Conservation (phyloP, 1,140 invertebrate genomes). For the Drosophila lacertosa region DNA sequence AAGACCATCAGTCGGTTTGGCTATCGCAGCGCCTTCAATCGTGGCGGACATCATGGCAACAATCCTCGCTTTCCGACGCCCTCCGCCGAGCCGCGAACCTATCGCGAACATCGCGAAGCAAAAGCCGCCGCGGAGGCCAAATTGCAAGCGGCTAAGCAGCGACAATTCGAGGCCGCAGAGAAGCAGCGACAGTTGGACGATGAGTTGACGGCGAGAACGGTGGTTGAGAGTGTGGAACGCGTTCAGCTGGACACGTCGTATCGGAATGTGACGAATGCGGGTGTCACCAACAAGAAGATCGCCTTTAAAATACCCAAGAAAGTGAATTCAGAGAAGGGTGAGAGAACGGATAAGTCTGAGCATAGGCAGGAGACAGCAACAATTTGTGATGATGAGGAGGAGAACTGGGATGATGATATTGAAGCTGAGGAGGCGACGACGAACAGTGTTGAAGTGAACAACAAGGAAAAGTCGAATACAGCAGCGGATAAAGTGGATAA, state of each 20-base stretch:
- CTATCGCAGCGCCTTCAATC: background rate
- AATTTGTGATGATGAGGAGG: background rate
- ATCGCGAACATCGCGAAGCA: slow-evolving; percentile 58
- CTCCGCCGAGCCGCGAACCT: slow-evolving; percentile 32
- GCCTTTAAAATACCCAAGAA: slow-evolving; percentile 64
- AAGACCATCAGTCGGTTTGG: background rate
- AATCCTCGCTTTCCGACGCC: background rate
- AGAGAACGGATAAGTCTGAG: slow-evolving; percentile 10
- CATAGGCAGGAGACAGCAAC: background rate
- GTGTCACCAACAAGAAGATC: slow-evolving; percentile 35
- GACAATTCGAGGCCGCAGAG: slow-evolving; percentile 32
- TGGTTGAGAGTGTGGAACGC: slow-evolving; percentile 2
- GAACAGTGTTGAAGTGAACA: background rate
- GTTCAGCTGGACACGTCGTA: slow-evolving; percentile 60
- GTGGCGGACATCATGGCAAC: background rate
- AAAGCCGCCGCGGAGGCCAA: slow-evolving; percentile 38
- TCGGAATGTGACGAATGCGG: slow-evolving; percentile 9
- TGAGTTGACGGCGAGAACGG: background rate
- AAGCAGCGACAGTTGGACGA: slow-evolving; percentile 26
- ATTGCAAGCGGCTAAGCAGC: slow-evolving; percentile 13
- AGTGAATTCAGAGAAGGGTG: background rate
- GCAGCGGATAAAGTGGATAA: background rate
- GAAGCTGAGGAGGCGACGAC: background rate
- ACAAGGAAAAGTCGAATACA: background rate
- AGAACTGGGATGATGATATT: background rate